These are phyloP conservation scores for Daphoenositta chrysoptera DNA, from an alignment of 2,113 vertebrate genomes.

Conservation along the genomic window DNA sequence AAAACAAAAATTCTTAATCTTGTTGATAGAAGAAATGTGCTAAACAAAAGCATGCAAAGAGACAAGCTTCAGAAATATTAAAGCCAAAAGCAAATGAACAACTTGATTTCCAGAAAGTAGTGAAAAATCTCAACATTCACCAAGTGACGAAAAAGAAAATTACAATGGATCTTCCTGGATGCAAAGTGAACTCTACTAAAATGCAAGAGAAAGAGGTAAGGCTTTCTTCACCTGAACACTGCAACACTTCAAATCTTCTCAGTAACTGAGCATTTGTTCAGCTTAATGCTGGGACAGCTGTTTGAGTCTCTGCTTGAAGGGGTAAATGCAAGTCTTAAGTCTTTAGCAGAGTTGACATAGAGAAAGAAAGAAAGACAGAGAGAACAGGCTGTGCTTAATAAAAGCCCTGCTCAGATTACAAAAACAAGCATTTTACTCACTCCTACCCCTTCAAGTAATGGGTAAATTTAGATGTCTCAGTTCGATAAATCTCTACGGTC, in stretches of 20 bases:
- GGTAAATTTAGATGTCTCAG: conserved; percentile 15
- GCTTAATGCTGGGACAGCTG: not conserved
- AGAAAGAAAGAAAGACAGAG: not conserved
- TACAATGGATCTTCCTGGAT: not conserved
- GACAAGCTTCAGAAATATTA: not conserved
- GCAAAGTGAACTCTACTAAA: not conserved
- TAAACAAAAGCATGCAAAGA: not conserved
- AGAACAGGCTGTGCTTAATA: not conserved
- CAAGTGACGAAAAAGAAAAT: not conserved
- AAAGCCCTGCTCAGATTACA: conserved; percentile 15
- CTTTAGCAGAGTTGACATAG: not conserved
- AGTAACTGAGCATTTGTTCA: not conserved
- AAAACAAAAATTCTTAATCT: not conserved
- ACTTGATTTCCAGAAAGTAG: not conserved
- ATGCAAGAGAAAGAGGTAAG: conserved; percentile 51
- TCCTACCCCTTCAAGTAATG: not conserved
- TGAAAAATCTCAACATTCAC: not conserved
- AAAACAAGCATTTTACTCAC: not conserved
- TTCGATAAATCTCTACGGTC: not conserved
- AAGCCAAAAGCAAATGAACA: not conserved
- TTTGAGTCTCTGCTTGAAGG: not conserved
- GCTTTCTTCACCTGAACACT: not conserved
- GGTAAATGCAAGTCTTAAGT: not conserved
- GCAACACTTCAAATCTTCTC: not conserved
- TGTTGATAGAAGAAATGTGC: not conserved